Conservation (phyloP, 2,797 vertebrate species). For the Epinephelus coioides region DNA sequence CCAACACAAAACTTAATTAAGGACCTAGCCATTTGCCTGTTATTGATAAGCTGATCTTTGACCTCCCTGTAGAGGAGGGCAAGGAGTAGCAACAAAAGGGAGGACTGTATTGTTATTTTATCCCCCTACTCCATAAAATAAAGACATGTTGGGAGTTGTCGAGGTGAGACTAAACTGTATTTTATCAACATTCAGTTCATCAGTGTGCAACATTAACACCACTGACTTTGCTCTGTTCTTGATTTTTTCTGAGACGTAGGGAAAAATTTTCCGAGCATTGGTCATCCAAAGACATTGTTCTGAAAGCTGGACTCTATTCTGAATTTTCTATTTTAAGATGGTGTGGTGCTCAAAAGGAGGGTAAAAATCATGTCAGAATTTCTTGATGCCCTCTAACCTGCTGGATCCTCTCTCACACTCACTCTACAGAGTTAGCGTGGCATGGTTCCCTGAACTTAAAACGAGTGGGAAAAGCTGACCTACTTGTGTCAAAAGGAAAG, state of each 20-base stretch:
- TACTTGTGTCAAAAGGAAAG: slow-evolving; percentile 5
- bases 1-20: neutral
- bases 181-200: neutral
- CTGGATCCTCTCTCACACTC: neutral
- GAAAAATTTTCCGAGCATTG: neutral
- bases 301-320: neutral
- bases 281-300: neutral
- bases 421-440: neutral
- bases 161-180: neutral
- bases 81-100: neutral
- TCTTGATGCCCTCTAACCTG: neutral
- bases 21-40: neutral
- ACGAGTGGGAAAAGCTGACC: slow-evolving; percentile 8
- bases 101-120: neutral
- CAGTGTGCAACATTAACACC: neutral
- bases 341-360: neutral
- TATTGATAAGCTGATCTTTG: neutral
- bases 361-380: neutral
- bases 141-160: neutral
- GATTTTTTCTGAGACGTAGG: neutral
- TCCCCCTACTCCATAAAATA: neutral
- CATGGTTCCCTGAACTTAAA: neutral
- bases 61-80: neutral
- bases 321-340: neutral
- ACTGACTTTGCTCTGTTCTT: neutral